Conservation (phyloP, 2,113 vertebrate genomes). For the Thomomys bottae region DNA sequence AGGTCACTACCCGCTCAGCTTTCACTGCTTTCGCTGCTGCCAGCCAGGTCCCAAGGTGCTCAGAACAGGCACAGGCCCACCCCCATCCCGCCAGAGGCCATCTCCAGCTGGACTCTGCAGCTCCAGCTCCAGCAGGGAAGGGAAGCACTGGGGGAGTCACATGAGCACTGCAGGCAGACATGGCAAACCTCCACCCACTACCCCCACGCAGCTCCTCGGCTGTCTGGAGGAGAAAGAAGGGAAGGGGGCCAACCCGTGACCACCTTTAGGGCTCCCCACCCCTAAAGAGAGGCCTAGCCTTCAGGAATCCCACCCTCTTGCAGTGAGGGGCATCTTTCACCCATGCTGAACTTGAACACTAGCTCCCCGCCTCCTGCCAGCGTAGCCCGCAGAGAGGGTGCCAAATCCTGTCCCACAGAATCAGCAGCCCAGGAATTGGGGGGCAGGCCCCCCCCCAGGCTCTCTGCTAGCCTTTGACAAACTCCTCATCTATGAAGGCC, state of each 20-base stretch:
- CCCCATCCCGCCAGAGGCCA: background rate
- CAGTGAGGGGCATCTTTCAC: no score
- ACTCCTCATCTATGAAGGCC: background rate
- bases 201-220: background rate
- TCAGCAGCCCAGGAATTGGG: background rate
- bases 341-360: no score
- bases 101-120: background rate
- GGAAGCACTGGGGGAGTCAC: background rate
- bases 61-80: background rate
- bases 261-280: background rate
- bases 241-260: background rate
- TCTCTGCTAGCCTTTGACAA: background rate
- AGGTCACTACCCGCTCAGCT: no score
- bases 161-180: background rate
- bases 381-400: background rate
- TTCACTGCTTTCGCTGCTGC: background rate
- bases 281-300: background rate
- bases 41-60: background rate
- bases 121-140: background rate
- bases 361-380: background rate
- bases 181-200: background rate
- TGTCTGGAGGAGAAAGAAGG: background rate
- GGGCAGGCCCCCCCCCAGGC: background rate
- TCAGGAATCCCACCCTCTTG: no score
- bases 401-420: background rate